Evolutionary conservation across 2,888 invertebrate genomes (phyloP), one percentile per base, ranked within the genome.

Genomic region (Oscheius myriophilus): DNA sequence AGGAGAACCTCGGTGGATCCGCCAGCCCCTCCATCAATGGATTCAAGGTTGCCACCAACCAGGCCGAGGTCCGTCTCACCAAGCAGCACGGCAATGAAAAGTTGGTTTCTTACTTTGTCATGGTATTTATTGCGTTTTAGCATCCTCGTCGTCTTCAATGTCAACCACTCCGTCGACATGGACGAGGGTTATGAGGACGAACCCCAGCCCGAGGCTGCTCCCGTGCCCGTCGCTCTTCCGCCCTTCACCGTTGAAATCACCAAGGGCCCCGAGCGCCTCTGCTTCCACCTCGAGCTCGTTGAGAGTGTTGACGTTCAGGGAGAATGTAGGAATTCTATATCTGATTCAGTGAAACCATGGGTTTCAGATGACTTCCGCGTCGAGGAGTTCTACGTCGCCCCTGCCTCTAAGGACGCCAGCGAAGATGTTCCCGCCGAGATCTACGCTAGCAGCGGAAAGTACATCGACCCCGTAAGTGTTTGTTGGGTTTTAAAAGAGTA

Each of bases 91-190:
- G 88, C 39, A 69, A 90, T 90, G 81, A 97, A 93, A 88, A 88
- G 89, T 89, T 81, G 84, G 87, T 76, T 49, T 16, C 57, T 2
- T 16, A 26, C 33, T 53, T 4, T 61, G 9, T 33, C 9, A 33
- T 33, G 3, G 3, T 33, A 33, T 6, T 33, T 33, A 3, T 3
- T 33, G 33, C 21, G 66, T 72, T 88, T 33, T 84, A 93, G 92
- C 74, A 90, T 94, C 73, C 90, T 90, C 61, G 90, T 96, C 53
- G 91, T 91, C 67, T 93, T 96, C 87, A 96, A 95, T 87, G 92
- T 97, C 0, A 97, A 96, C 87, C 94, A 96, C 88, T 93, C 95
- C 0, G 95, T 96, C 0, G 94, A 95, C 86, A 90, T 93, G 0
- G 93, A 93, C 62, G 84, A 84, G 53, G 82, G 76, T n/a, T 69